Percentiles rank a stretch among this genome's conserved stretches.
Evolutionary conservation across 2,797 vertebrate species (phyloP).

Genomic region (Platyrinchus mystaceus): DNA sequence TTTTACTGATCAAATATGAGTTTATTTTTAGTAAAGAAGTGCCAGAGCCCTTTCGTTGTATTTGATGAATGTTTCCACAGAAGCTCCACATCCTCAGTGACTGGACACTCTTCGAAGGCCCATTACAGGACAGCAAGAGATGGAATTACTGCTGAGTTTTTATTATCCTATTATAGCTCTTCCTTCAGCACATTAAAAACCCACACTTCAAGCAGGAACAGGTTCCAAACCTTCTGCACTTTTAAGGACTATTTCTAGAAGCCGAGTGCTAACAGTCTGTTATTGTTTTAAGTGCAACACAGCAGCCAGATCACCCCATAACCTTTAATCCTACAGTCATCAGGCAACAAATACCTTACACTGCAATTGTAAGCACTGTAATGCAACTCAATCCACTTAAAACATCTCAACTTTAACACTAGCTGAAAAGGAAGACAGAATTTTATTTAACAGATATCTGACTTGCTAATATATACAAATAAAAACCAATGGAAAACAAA

Average conservation of each 20-base stretch:
- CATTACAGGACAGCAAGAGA: background rate
- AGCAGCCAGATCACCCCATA: slow-evolving; percentile 11
- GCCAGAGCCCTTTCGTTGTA: background rate
- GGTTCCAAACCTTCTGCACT: background rate
- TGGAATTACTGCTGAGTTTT: slow-evolving; percentile 38
- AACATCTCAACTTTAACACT: background rate
- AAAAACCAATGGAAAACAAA: background rate
- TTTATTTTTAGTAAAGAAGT: background rate
- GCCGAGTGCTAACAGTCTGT: background rate
- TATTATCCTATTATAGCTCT: slow-evolving; percentile 30
- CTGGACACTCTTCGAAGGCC: background rate
- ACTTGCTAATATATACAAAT: background rate
- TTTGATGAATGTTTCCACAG: background rate
- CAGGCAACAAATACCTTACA: background rate
- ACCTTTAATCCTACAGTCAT: background rate
- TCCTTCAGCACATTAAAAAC: slow-evolving; percentile 38
- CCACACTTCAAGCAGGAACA: slow-evolving; percentile 23
- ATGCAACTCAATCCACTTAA: background rate
- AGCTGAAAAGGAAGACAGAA: background rate
- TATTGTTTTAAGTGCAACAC: background rate
- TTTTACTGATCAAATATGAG: background rate
- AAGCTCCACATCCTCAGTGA: background rate
- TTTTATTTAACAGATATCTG: background rate
- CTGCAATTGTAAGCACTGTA: background rate
- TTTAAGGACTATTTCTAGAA: slow-evolving; percentile 35